Conservation (phyloP, 2,888 invertebrate genomes). For the Margaritifera margaritifera region DNA sequence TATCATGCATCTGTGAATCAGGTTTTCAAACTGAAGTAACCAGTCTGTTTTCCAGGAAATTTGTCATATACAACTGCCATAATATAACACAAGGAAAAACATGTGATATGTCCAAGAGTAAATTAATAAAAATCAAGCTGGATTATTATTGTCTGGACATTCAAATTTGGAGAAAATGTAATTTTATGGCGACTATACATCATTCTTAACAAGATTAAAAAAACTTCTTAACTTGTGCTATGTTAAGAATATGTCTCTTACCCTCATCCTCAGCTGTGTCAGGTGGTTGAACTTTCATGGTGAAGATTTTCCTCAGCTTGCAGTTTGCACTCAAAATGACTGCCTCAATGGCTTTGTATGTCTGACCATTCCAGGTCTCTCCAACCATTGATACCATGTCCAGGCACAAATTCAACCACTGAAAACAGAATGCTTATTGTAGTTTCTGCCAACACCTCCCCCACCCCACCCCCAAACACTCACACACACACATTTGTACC, state of each 20-base stretch:
- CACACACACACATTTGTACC: no score
- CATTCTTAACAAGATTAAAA: neutral
- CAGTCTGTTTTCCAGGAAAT: no score
- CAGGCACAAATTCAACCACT: slow-evolving; percentile 71
- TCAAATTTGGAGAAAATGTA: no score
- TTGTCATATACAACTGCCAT: no score
- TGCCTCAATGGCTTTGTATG: slow-evolving; percentile 64
- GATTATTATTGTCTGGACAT: no score
- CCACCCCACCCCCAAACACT: no score
- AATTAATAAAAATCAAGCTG: no score
- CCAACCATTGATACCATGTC: slow-evolving; percentile 69
- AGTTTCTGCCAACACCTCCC: neutral
- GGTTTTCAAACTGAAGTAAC: no score
- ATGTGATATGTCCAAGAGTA: no score
- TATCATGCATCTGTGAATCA: no score
- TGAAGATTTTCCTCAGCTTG: slow-evolving; percentile 67
- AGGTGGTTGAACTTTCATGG: slow-evolving; percentile 67
- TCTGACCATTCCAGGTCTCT: slow-evolving; percentile 68
- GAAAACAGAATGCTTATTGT: slow-evolving; percentile 10
- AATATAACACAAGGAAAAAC: no score
- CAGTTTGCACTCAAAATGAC: slow-evolving; percentile 70
- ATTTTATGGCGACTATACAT: no score
- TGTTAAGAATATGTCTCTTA: slow-evolving; percentile 19
- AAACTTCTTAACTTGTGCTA: slow-evolving; percentile 1
- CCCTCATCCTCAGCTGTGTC: slow-evolving; percentile 70